phyloP scores from a whole-genome alignment of 2,888 invertebrate genomes.

The Tetheella fluctuosa region DNA sequence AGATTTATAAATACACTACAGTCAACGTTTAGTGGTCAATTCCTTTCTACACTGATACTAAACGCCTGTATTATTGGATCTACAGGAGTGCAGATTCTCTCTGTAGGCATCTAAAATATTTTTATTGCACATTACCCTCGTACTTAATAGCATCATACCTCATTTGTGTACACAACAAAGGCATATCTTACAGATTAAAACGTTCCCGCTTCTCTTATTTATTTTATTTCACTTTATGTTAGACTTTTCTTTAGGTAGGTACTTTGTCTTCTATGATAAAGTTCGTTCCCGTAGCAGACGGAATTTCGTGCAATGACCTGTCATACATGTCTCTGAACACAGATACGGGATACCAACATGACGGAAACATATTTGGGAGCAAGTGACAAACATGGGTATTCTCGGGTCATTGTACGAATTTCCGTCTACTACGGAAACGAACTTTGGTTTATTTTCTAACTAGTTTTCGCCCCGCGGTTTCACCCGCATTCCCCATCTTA shows the following conservation, averaged over 20 bases:
- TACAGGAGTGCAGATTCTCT: conserved; percentile 58
- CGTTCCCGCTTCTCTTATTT: not conserved
- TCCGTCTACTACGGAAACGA: no score
- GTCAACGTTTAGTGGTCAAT: conserved; percentile 45
- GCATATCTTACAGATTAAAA: not conserved
- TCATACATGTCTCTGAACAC: no score
- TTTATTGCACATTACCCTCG: not conserved
- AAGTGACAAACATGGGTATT: no score
- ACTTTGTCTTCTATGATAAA: not conserved
- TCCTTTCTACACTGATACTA: conserved; percentile 44
- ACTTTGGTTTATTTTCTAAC: no score
- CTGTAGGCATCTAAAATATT: conserved; percentile 37
- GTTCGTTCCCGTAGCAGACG: no score
- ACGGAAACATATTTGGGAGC: no score
- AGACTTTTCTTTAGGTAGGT: not conserved
- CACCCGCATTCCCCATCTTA: no score
- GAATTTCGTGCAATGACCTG: no score
- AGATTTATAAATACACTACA: conserved; percentile 52
- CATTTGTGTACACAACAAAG: not conserved
- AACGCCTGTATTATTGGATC: conserved; percentile 48
- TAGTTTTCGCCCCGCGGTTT: no score
- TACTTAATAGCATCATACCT: not conserved
- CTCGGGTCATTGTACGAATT: no score
- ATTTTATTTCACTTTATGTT: no score
- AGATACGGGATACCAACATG: no score